Evolutionary conservation across 1,140 invertebrate species (phyloP).

Genomic region (Panagrolaimus sp.): DNA sequence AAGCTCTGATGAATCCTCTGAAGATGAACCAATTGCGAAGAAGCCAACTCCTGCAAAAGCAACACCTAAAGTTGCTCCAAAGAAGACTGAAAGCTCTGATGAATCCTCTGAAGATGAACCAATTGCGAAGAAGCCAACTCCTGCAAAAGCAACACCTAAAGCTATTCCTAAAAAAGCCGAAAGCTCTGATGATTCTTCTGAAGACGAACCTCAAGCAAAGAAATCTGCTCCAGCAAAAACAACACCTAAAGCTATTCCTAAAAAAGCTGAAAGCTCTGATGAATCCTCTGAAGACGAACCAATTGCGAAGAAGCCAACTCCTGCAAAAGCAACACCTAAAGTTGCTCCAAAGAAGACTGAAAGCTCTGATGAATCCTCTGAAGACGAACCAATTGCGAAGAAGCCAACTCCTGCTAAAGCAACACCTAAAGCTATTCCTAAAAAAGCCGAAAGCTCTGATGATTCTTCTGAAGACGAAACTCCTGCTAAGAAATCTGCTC

Average conservation of each 20-base stretch:
- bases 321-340: neutral
- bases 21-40: too few species aligned
- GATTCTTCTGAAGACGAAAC: conserved; percentile 22
- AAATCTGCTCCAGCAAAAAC: neutral
- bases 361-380: neutral
- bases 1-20: too few species aligned
- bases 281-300: neutral
- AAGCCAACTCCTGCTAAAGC: neutral
- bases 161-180: too few species aligned
- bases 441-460: conserved; percentile 30
- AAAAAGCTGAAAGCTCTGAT: conserved; percentile 12
- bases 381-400: neutral
- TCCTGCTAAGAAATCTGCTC: conserved; percentile 5
- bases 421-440: conserved; percentile 11
- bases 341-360: neutral
- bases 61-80: too few species aligned
- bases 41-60: too few species aligned
- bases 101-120: too few species aligned
- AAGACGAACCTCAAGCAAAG: too few species aligned
- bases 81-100: too few species aligned
- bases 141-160: too few species aligned
- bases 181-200: too few species aligned
- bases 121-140: too few species aligned
- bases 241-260: neutral
- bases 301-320: neutral